phyloP scores from a whole-genome alignment of 2,888 invertebrate genomes.

The Zonitis immaculata region DNA sequence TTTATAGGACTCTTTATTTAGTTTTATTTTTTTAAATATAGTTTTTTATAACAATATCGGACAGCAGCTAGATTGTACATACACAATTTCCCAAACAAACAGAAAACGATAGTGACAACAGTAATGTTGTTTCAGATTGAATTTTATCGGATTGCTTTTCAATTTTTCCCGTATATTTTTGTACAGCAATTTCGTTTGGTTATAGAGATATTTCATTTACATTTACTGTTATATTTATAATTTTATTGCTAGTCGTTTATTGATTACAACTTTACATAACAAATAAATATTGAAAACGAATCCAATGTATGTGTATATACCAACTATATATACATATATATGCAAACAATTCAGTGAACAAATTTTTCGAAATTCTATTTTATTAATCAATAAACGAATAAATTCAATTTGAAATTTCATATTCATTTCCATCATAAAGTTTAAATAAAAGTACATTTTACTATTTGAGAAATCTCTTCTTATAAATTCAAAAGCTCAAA shows the following conservation, averaged over 20 bases:
- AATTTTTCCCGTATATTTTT: neutral
- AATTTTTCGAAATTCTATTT: no score
- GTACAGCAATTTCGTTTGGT: neutral
- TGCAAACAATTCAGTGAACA: neutral
- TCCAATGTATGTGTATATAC: no score
- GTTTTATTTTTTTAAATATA: neutral
- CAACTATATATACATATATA: no score
- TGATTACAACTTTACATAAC: neutral
- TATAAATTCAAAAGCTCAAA: neutral
- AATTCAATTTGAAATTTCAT: neutral
- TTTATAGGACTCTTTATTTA: no score
- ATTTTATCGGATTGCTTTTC: conserved; percentile 6
- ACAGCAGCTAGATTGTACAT: neutral
- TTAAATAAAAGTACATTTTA: neutral
- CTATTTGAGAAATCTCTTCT: neutral
- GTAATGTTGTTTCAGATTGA: conserved; percentile 3
- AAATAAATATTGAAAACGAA: no score
- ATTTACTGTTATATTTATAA: neutral
- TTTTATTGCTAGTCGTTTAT: neutral
- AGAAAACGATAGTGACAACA: neutral
- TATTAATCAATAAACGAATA: neutral
- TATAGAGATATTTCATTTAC: neutral
- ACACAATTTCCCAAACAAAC: neutral
- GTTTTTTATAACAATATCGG: neutral
- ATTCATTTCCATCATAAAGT: neutral